Conservation (phyloP, 2,888 invertebrate species). For the Alloplasta piceator region DNA sequence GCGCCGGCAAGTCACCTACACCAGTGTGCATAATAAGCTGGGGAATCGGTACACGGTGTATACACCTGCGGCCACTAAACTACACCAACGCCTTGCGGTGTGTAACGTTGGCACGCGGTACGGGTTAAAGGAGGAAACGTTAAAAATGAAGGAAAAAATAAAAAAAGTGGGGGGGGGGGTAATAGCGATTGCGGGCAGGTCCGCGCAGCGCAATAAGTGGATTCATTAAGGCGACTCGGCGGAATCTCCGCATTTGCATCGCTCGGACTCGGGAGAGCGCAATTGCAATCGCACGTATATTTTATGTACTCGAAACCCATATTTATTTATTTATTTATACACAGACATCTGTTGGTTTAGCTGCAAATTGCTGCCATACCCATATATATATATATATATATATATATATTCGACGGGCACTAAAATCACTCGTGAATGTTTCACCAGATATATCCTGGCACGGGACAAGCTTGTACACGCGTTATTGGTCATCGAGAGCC, state of each 20-base stretch:
- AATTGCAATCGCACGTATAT: constrained; percentile 68
- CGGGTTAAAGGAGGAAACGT: constrained; percentile 56
- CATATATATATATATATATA: neutral
- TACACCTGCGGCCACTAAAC: constrained; percentile 47
- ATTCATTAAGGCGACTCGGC: constrained; percentile 79
- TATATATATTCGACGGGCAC: constrained; percentile 11
- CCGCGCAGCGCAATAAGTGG: constrained; percentile 76
- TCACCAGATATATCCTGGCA: neutral
- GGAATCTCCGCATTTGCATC: constrained; percentile 79
- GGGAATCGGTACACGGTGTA: neutral
- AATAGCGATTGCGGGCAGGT: constrained; percentile 58
- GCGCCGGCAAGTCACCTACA: constrained; percentile 38
- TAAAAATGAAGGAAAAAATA: constrained; percentile 41
- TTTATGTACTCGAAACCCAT: constrained; percentile 38
- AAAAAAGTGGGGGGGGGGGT: constrained; percentile 56
- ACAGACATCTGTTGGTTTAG: neutral
- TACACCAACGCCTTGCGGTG: constrained; percentile 22
- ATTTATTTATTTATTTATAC: constrained; percentile 3
- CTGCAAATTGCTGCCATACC: neutral
- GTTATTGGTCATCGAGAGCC: neutral
- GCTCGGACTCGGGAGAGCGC: constrained; percentile 63
- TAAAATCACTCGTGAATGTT: constrained; percentile 10
- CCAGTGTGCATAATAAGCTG: neutral
- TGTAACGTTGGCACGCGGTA: constrained; percentile 58
- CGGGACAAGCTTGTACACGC: neutral